Base-by-base conservation (phyloP, 1,140 invertebrate genomes). In the Portunus trituberculatus region DNA sequence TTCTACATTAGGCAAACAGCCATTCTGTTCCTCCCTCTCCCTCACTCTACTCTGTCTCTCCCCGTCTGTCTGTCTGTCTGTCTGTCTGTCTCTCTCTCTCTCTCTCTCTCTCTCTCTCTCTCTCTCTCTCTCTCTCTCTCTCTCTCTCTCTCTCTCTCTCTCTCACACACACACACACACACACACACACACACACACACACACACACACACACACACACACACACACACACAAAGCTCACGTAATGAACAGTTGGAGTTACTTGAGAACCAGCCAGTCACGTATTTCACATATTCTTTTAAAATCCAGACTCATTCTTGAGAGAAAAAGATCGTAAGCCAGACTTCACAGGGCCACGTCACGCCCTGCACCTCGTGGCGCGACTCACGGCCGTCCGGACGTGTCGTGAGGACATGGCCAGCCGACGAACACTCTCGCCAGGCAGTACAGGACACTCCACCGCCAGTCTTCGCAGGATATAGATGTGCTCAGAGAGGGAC, bases 261-360 rank as follows among this genome's bases (percentile, higher is more conserved):
- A 76, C 20, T n/a, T 20, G 67, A 76, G 20, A 76, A 76, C 16
- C 67, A 76, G 67, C 12, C 67, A 76, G 67, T 76, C 67, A 76
- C 67, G 67, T 76, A 76, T 76, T 76, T 76, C 67, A 76, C 67
- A n/a, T 76, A 76, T 76, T 76, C 25, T 76, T 59, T 76, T 76
- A 25, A 76, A 76, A 76, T n/a, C 67, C 12, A 76, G 20, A 76
- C 67, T 76, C 67, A 76, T n/a, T n/a, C 67, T n/a, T 76, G 20
- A 0, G 67, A n/a, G 67, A 76, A 76, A 76, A 76, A 76, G 14
- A 76, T 76, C 20, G 20, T 25, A 76, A 76, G 12, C 67, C 67
- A n/a, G 67, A n/a, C 67, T 76, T 76, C 25, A n/a, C 20, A n/a
- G 16, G n/a, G 67, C 67, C 67, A 25, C 67, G 67, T 76, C 67